Conservation (phyloP, 2,797 vertebrate species). For the Mormyrus proboscirostris region DNA sequence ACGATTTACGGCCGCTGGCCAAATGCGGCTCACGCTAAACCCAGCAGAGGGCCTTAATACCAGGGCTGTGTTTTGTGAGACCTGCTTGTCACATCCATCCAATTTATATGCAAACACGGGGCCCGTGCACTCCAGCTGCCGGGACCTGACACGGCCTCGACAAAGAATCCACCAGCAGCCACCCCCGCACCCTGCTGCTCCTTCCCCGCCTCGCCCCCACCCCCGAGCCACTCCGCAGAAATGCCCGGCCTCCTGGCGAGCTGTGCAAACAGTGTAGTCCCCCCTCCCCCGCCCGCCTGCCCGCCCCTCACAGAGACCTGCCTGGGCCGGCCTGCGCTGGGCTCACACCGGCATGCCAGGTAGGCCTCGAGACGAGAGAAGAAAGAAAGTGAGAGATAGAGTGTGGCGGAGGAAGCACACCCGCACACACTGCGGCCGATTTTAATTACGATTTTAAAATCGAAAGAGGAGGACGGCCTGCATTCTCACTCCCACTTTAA, state of each 20-base stretch:
- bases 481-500: constrained; percentile 58
- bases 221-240: constrained; percentile 22
- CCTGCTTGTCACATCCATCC: background rate
- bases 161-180: background rate
- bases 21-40: background rate
- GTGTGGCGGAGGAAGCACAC: background rate
- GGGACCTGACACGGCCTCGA: constrained; percentile 26
- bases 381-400: background rate
- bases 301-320: background rate
- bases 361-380: background rate
- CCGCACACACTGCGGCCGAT: background rate
- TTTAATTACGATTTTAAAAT: constrained; percentile 19
- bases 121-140: background rate
- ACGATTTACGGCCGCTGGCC: background rate
- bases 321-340: background rate
- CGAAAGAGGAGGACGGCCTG: constrained; percentile 36
- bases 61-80: background rate
- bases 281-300: background rate
- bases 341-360: background rate
- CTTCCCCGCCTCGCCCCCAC: background rate
- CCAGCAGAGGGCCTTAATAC: background rate
- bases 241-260: constrained; percentile 43
- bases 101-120: constrained; percentile 3
- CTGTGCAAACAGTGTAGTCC: constrained; percentile 49
- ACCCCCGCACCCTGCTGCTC: background rate